Conservation (phyloP, 2,888 invertebrate species). For the Hymenopus coronatus region DNA sequence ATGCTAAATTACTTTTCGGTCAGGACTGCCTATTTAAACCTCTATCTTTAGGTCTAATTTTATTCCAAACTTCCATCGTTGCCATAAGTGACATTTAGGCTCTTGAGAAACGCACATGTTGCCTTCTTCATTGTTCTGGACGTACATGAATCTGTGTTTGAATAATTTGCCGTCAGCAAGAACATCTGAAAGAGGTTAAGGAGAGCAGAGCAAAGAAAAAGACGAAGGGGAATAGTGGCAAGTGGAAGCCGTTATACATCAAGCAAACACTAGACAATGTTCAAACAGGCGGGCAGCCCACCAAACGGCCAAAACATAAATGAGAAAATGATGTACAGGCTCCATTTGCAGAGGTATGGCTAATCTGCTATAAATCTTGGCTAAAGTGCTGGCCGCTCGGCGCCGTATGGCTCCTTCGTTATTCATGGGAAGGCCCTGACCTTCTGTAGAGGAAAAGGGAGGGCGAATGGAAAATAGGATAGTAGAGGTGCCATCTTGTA, state of each 20-base stretch:
- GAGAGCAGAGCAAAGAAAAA: not conserved
- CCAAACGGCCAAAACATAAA: not conserved
- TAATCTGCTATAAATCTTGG: conserved; percentile 16
- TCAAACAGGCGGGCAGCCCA: not conserved
- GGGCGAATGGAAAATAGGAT: not conserved
- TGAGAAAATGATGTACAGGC: conserved; percentile 15
- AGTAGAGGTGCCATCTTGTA: not conserved
- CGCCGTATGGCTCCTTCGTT: not conserved
- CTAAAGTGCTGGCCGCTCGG: conserved; percentile 6
- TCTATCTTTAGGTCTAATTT: too few species aligned
- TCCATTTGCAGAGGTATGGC: conserved; percentile 15
- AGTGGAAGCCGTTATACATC: not conserved
- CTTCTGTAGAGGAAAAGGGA: not conserved
- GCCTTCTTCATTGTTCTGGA: too few species aligned
- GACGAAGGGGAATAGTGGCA: not conserved
- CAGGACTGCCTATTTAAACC: too few species aligned
- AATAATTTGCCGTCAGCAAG: too few species aligned
- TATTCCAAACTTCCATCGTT: too few species aligned
- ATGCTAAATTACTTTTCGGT: too few species aligned
- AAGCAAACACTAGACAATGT: not conserved
- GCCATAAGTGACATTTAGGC: too few species aligned
- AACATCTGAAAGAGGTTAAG: too few species aligned
- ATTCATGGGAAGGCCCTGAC: conserved; percentile 16
- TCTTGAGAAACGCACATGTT: too few species aligned
- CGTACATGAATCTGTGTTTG: too few species aligned